A percentile compares a stretch with the other conserved stretches of the same genome.
phyloP scores from a whole-genome alignment of 2,797 vertebrate genomes.

The Huso huso region DNA sequence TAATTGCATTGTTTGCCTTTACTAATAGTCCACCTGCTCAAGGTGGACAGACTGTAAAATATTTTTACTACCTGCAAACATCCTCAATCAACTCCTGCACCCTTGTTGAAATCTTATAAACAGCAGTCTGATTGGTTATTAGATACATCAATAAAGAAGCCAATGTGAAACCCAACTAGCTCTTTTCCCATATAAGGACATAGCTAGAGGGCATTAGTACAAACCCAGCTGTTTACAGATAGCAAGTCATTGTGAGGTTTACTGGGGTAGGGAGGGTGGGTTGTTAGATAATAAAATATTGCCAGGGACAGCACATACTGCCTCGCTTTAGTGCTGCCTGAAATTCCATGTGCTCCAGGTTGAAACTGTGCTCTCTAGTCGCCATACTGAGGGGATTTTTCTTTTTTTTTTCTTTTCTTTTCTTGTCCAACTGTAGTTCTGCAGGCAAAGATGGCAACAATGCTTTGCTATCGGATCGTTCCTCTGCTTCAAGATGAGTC shows the following conservation, averaged over 20 bases:
- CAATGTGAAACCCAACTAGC: not conserved
- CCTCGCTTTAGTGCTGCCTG: not conserved
- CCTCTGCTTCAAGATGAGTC: conserved; percentile 61
- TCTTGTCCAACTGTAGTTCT: not conserved
- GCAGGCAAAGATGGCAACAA: conserved; percentile 42
- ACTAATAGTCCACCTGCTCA: not conserved
- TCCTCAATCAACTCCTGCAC: not conserved
- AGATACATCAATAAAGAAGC: not conserved
- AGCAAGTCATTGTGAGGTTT: not conserved
- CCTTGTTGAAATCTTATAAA: not conserved
- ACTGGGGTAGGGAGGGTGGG: not conserved
- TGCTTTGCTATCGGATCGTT: conserved; percentile 58
- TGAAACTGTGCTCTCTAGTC: not conserved
- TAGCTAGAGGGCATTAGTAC: not conserved
- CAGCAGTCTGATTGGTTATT: not conserved
- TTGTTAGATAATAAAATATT: conserved; percentile 6
- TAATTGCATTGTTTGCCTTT: not conserved
- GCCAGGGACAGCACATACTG: not conserved
- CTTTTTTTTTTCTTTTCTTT: not conserved
- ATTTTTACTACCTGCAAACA: not conserved
- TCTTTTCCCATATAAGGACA: not conserved
- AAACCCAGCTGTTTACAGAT: conserved; percentile 4
- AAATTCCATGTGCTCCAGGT: not conserved
- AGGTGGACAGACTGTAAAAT: not conserved
- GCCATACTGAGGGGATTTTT: too few species aligned